Evolutionary conservation across 2,113 vertebrate species (phyloP).

Genomic region (Saccopteryx bilineata): DNA sequence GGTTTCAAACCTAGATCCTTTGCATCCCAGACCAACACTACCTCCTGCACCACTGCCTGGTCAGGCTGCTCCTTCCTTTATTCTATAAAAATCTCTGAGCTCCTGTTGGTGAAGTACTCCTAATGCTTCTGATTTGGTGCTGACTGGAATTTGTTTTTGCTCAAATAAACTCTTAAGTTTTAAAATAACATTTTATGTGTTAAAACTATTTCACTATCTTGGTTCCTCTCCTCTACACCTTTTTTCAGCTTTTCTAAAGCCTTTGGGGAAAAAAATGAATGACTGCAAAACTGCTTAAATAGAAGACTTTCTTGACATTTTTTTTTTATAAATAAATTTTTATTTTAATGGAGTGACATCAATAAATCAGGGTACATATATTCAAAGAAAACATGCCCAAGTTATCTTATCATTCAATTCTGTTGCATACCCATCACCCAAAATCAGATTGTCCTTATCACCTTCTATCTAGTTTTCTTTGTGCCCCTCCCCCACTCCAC

Average conservation of each 20-base stretch:
- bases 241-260: background rate
- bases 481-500: too few species aligned
- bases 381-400: too few species aligned
- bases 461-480: background rate
- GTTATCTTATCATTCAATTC: too few species aligned
- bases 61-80: background rate
- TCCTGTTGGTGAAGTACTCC: background rate
- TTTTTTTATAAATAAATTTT: background rate
- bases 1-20: too few species aligned
- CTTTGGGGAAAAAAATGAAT: background rate
- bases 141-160: background rate
- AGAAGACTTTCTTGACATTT: constrained; percentile 25
- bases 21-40: too few species aligned
- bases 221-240: background rate
- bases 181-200: constrained; percentile 13
- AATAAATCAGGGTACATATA: too few species aligned
- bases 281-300: constrained; percentile 10
- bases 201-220: constrained; percentile 22
- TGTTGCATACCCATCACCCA: too few species aligned
- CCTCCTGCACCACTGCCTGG: too few species aligned
- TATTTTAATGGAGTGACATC: too few species aligned
- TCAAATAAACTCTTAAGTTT: background rate
- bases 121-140: background rate
- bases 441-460: too few species aligned
- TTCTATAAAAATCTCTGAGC: background rate